Base-by-base conservation (phyloP, 30 jellyfish, hydroid and myxozoan genomes). In the Turritopsis dohrnii region DNA sequence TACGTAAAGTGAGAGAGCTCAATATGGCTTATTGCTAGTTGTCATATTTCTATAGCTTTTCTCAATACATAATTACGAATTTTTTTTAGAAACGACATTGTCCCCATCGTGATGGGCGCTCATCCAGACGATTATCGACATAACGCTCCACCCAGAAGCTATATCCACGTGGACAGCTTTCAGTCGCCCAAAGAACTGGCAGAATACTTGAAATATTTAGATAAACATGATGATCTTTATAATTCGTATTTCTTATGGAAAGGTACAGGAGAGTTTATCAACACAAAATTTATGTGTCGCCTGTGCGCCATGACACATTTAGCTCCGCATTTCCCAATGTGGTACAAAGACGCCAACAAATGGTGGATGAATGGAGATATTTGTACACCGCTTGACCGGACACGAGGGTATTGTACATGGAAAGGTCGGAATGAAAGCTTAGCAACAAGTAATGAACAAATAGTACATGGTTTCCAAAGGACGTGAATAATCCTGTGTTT, bases 281-380 rank as follows among this genome's bases (percentile, higher is more conserved):
- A 82, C n/a, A 82, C 89, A 23, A 82, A 82, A 66, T 65, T 82
- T 71, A 26, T 72, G 53, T 82, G 86, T 41, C 89, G 89, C 25
- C 17, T 82, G 20, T 82, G 89, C 86, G 85, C 89, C 28, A 82
- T 82, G 89, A 54, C 85, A 65, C 89, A 82, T 29, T 66, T 82
- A 54, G 89, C 89, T 3, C 79, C 87, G 20, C 52, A n/a, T 18
- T 82, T 82, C 25, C 89, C 89, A 52, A 82, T 82, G 89, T 82
- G 89, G 89, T 82, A 82, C 41, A 28, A 52, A 21, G 24, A 82
- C 30, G 65, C 65, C 17, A 71, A 28, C 30, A 30, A 66, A 18
- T 82, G 89, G 89, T 82, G 89, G 89, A 71, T 24, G 29, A 41
- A 23, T 1, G 25, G 65, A 9, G 84, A 26, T 80, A 52, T 26